Evolutionary conservation across 2,797 vertebrate genomes (phyloP), one percentile per base, ranked within the genome.

Genomic region (Tamandua tetradactyla): DNA sequence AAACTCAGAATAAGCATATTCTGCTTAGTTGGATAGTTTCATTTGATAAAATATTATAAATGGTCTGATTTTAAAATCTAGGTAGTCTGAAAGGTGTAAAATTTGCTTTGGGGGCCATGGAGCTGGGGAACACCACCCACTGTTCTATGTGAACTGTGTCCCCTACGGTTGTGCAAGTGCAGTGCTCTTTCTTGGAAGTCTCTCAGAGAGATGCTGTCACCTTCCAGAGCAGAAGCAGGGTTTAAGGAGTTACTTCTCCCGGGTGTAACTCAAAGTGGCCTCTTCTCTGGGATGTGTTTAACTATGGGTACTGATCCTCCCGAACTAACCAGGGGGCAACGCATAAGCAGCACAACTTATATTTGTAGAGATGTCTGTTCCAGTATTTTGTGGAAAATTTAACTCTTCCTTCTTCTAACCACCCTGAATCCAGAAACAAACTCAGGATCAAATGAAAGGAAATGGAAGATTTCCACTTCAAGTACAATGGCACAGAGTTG

Each of bases 251-350:
- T 52, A 52, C 40, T 85, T 80, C 35, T 88, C 32, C 1, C 40
- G 47, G 1, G 27, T 52, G n/a, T 49, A 64, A 72, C 25, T 76
- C 18, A 18, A 30, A 47, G 32, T n/a, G 22, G 49, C 40, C 47
- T 44, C 42, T 86, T 72, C 42, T 47, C 49, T 15, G 30, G 76
- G 62, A 49, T 18, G 23, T 79, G 30, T 93, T 35, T 86, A 59
- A 44, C 35, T 64, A 40, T 79, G 49, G 61, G 81, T 93, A 75
- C 76, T 72, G 69, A 93, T 72, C 49, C n/a, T 94, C 49, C 42
- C 71, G 74, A 86, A 1, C 18, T 40, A 12, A 42, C 35, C n/a
- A 69, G 69, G 9, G 49, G 35, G n/a, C 42, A 74, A 32, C 9
- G 78, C 79, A 20, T 49, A 64, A 86, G 69, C 44, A 32, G 49